Evolutionary conservation across 2,113 vertebrate species (phyloP).

Genomic region (Heloderma charlesbogerti): DNA sequence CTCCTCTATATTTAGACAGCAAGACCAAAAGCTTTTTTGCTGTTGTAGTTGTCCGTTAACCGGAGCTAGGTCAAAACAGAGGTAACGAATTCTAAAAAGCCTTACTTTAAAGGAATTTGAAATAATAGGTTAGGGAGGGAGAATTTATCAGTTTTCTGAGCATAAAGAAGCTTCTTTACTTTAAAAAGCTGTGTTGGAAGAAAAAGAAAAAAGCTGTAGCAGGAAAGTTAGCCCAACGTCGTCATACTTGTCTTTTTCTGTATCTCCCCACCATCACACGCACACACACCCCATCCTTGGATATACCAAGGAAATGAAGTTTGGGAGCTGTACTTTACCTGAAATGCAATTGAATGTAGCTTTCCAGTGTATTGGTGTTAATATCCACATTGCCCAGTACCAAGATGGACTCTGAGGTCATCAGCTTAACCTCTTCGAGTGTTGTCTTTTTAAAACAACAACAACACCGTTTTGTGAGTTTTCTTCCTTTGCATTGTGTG

Average conservation of each 20-base stretch:
- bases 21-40: neutral
- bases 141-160: neutral
- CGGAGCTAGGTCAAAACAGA: neutral
- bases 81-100: neutral
- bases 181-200: neutral
- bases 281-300: no score
- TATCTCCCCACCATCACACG: no score
- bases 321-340: no score
- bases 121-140: neutral
- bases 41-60: neutral
- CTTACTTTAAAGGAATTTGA: neutral
- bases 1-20: conserved; percentile 3
- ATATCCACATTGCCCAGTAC: no score
- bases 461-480: no score
- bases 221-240: neutral
- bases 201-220: neutral
- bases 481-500: no score
- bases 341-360: no score
- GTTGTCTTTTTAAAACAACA: no score
- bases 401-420: no score
- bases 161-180: neutral
- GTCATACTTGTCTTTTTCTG: neutral
- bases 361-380: no score
- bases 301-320: no score
- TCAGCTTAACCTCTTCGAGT: no score